Evolutionary conservation across 2,888 invertebrate genomes (phyloP).

Genomic region (Apotomis capreana): DNA sequence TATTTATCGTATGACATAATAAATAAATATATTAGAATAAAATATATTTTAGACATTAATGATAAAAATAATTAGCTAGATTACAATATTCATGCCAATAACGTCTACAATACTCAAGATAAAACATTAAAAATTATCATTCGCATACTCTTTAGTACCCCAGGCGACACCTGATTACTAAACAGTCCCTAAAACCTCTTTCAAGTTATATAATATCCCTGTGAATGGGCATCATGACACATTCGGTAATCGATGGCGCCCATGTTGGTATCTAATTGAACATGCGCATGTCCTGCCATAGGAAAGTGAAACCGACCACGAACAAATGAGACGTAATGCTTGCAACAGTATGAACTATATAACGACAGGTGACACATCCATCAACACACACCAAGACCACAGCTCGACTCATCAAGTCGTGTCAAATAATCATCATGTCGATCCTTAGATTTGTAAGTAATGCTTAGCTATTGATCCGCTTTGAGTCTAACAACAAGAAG

Average conservation of each 20-base stretch:
- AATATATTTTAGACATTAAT: no score
- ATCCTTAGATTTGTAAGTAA: constrained; percentile 73
- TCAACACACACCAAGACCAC: constrained; percentile 70
- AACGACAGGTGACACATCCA: constrained; percentile 71
- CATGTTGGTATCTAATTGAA: constrained; percentile 70
- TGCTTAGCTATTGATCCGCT: background rate
- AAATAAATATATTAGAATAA: no score
- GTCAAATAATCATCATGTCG: constrained; percentile 64
- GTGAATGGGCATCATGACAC: constrained; percentile 64
- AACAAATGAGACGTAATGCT: constrained; percentile 73
- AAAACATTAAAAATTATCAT: background rate
- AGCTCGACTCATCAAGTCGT: constrained; percentile 71
- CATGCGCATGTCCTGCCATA: constrained; percentile 74
- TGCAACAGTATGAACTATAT: constrained; percentile 83
- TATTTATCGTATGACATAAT: no score
- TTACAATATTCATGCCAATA: background rate
- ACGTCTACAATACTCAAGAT: background rate
- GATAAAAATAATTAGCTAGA: no score
- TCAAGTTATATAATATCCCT: constrained; percentile 70
- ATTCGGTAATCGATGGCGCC: constrained; percentile 71
- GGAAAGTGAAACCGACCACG: constrained; percentile 78
- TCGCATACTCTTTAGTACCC: background rate
- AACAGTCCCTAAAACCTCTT: constrained; percentile 53
- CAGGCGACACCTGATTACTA: constrained; percentile 43
- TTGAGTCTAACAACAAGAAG: background rate